Evolutionary conservation across 2,888 invertebrate species (phyloP).

Genomic region (Drosophila paramelanica): DNA sequence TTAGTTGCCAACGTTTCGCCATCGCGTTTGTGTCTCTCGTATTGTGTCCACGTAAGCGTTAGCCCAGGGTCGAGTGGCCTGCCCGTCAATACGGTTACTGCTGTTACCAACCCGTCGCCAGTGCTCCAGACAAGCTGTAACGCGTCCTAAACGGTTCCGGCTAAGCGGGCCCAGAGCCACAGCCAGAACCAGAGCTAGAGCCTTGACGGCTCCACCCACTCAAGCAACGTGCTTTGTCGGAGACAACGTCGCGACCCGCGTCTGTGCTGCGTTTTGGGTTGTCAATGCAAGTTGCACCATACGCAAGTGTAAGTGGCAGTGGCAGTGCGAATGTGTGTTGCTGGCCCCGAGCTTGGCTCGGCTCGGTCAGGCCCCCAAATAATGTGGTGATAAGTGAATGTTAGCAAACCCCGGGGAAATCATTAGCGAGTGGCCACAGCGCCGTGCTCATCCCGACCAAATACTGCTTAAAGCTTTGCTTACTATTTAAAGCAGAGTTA

Average conservation of each 20-base stretch:
- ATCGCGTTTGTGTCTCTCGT: constrained; percentile 68
- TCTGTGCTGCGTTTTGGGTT: constrained; percentile 1
- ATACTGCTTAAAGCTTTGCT: constrained; percentile 46
- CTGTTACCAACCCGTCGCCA: constrained; percentile 13
- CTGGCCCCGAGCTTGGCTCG: not conserved
- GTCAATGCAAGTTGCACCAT: constrained; percentile 29
- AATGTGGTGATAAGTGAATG: constrained; percentile 75
- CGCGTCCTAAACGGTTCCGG: constrained; percentile 12
- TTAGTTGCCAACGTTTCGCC: constrained; percentile 79
- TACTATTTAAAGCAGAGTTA: constrained; percentile 63
- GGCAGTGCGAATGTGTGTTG: constrained; percentile 3
- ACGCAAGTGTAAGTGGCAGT: constrained; percentile 25
- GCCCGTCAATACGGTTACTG: constrained; percentile 16
- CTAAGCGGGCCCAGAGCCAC: not conserved
- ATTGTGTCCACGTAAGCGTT: constrained; percentile 31
- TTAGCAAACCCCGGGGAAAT: constrained; percentile 73
- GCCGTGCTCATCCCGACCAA: constrained; percentile 14
- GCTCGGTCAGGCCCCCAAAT: constrained; percentile 27
- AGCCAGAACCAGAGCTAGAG: not conserved
- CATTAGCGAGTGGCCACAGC: constrained; percentile 68
- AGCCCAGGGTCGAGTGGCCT: constrained; percentile 25
- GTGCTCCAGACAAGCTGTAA: constrained; percentile 11
- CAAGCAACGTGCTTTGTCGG: not conserved
- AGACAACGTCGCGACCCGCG: constrained; percentile 15
- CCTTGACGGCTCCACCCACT: not conserved